Evolutionary conservation across 2,888 invertebrate genomes (phyloP), one percentile per base, ranked within the genome.

Genomic region (Slavum lentiscoides): DNA sequence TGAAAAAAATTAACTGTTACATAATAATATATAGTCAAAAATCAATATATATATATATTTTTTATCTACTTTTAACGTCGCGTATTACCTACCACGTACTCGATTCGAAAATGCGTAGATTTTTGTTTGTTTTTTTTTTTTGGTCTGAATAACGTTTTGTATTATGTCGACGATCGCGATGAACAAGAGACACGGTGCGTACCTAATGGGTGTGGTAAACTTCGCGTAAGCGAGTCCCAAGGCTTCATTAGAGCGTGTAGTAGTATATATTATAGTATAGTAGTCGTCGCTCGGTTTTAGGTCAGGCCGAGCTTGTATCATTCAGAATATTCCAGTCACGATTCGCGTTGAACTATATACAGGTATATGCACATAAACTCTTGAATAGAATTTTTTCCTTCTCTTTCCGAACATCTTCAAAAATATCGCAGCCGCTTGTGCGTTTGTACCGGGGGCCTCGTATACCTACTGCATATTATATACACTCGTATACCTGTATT

Each of bases 251-350:
- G 77, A 37, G 69, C 21, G 53, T 53, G 19, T 30, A n/a, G n/a
- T n/a, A n/a, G n/a, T n/a, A n/a, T n/a, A n/a, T n/a, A n/a, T n/a
- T n/a, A n/a, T n/a, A n/a, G n/a, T n/a, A n/a, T n/a, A n/a, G 17
- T 53, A 5, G 53, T 61, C 30, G 69, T 69, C 19, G 37, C 49
- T 69, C 37, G n/a, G 77, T 77, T 77, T 69, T 77, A 77, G 77
- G 77, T 77, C 77, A 69, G 53, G 53, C 61, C 17, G 53, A 19
- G 30, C 30, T 30, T 13, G 69, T 69, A 62, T 30, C 4, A 30
- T 77, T 77, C 69, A 77, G 69, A 77, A 69, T 69, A 77, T 69
- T 77, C 77, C 23, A 69, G 77, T 77, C 77, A 77, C 77, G 77
- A 69, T 77, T 69, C 69, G 77, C 62, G 69, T 53, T 69, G 37